These are phyloP conservation scores for Andrena flavipes DNA, from an alignment of 2,888 invertebrate species.

Conservation along the genomic window DNA sequence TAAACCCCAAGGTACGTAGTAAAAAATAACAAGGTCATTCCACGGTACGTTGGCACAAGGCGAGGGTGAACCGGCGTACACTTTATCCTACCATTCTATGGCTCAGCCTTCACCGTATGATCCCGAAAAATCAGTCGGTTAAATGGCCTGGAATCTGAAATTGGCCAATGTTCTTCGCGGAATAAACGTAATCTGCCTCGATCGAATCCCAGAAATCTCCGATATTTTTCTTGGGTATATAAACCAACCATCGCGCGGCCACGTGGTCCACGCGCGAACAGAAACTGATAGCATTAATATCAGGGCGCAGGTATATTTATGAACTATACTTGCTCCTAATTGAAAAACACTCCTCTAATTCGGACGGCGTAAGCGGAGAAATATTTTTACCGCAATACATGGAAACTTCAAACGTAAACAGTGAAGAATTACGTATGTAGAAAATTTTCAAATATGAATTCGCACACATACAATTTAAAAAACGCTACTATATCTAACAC, in stretches of 20 bases:
- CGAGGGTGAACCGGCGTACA: conserved; percentile 51
- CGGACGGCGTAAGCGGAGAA: no score
- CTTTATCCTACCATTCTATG: conserved; percentile 51
- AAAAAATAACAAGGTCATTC: conserved; percentile 77
- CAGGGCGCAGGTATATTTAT: not conserved
- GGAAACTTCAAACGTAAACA: no score
- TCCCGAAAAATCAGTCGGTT: conserved; percentile 66
- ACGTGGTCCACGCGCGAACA: not conserved
- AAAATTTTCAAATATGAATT: no score
- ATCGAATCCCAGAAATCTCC: conserved; percentile 40
- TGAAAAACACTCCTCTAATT: not conserved
- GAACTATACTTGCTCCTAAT: not conserved
- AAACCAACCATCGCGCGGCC: not conserved
- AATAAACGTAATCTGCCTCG: conserved; percentile 26
- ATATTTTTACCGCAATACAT: no score
- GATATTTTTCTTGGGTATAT: conserved; percentile 8
- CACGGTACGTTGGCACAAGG: conserved; percentile 37
- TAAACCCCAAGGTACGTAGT: conserved; percentile 66
- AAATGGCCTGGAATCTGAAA: conserved; percentile 77
- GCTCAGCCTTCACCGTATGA: conserved; percentile 33
- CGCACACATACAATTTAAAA: no score
- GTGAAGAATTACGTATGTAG: no score
- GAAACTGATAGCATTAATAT: not conserved
- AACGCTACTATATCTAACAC: no score
- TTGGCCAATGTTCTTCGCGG: conserved; percentile 68